Base-by-base conservation (phyloP, 2,113 vertebrate genomes). In the Chloroceryle aenea region DNA sequence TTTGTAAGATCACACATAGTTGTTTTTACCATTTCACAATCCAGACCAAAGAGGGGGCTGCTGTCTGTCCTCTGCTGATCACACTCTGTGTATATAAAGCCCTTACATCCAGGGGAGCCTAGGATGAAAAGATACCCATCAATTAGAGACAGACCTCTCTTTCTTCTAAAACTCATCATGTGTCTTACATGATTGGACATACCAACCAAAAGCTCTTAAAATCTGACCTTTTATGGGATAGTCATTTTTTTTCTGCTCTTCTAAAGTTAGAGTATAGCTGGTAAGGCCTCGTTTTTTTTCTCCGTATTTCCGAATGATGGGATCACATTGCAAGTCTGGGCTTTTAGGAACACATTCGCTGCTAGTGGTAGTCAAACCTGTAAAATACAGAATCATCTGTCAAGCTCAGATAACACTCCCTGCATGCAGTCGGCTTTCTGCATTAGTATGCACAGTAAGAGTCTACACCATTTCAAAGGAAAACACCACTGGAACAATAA, bases 21-120 rank as follows among this genome's bases (percentile, higher is more conserved):
- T 66, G 69, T 66, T 86, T 82, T 97, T 98, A 99, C 99, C 99
- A 99, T 99, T 98, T 99, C 99, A 98, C 99, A 99, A 82, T 99
- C 99, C 26, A 99, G 97, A 71, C 99, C 99, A 17, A 98, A 99
- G 76, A 99, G 98, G 42, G 99, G 99, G 85, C 99, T 99, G 92
- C 52, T 96, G 95, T 99, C 98, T 2, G 98, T 99, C 92, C 98
- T 91, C 14, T 73, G 74, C 74, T 96, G 96, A 68, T 81, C 81
- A 61, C 98, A 98, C 63, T 96, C 95, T 17, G 97, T 98, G 76
- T 96, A 90, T 26, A 98, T 63, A 79, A 98, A 99, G 8, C 96
- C 97, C 93, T 98, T 96, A 80, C 92, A 99, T 19, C 90, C 95
- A 17, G 95, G 95, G 77, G 96, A 96, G 32, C 98, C 99, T 99